Percentiles rank a stretch among this genome's conserved stretches.
These are phyloP conservation scores for Zeuzera pyrina DNA, from an alignment of 2,888 invertebrate species.

Conservation along the genomic window DNA sequence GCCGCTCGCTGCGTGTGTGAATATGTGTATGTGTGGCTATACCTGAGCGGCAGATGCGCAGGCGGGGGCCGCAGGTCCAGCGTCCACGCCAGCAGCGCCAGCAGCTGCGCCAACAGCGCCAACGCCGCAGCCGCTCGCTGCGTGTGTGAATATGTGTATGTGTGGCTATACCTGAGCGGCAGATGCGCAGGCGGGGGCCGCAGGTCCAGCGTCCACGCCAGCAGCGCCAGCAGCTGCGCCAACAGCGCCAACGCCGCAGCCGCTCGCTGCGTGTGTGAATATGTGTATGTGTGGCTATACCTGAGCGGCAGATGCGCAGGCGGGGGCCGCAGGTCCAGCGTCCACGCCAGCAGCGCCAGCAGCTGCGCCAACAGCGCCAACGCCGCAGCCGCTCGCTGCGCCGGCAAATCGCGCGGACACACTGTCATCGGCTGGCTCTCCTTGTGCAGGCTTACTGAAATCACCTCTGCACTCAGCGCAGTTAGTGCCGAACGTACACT, in stretches of 20 bases:
- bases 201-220: slow-evolving; percentile 88
- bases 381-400: slow-evolving; percentile 76
- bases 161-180: too few species aligned
- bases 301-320: too few species aligned
- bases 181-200: too few species aligned
- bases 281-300: too few species aligned
- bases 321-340: slow-evolving; percentile 84
- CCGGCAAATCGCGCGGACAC: slow-evolving; percentile 71
- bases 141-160: slow-evolving; percentile 81
- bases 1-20: slow-evolving; percentile 78
- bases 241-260: slow-evolving; percentile 83
- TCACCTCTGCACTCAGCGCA: too few species aligned
- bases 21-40: too few species aligned
- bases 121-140: slow-evolving; percentile 78
- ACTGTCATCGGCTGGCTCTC: too few species aligned
- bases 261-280: slow-evolving; percentile 79
- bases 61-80: slow-evolving; percentile 85
- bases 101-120: slow-evolving; percentile 88
- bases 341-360: slow-evolving; percentile 85
- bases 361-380: slow-evolving; percentile 91
- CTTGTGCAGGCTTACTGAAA: too few species aligned
- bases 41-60: too few species aligned
- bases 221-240: slow-evolving; percentile 86
- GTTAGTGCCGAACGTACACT: too few species aligned
- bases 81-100: slow-evolving; percentile 86